Evolutionary conservation across 2,888 invertebrate genomes (phyloP).

Genomic region (Hirudinaria manillensis): DNA sequence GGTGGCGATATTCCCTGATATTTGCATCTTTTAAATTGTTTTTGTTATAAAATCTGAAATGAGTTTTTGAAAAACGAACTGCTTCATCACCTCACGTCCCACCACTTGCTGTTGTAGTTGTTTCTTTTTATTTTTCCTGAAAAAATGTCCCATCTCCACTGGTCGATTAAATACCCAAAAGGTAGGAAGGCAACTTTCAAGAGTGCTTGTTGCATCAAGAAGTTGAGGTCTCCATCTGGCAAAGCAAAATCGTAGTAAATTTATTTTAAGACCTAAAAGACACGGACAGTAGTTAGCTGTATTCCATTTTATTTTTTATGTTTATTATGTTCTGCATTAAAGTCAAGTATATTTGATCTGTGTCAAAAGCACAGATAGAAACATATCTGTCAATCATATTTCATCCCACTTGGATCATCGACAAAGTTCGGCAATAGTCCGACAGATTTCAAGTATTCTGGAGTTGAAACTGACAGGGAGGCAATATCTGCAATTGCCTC

Average conservation of each 20-base stretch:
- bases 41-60: neutral
- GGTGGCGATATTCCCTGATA: slow-evolving; percentile 51
- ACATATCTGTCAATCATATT: neutral
- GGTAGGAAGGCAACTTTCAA: slow-evolving; percentile 34
- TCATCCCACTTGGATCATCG: slow-evolving; percentile 33
- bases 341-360: neutral
- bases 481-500: slow-evolving; percentile 41
- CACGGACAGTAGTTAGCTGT: neutral
- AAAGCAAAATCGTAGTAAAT: neutral
- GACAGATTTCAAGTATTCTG: slow-evolving; percentile 38
- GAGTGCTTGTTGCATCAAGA: slow-evolving; percentile 33
- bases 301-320: neutral
- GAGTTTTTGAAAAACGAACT: neutral
- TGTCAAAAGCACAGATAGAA: neutral
- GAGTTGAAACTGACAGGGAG: slow-evolving; percentile 40
- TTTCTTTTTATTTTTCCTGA: neutral
- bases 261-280: neutral
- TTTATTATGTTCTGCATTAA: neutral
- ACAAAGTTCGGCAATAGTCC: slow-evolving; percentile 35
- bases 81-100: slow-evolving; percentile 29
- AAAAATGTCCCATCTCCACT: slow-evolving; percentile 36
- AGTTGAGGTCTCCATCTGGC: slow-evolving; percentile 31
- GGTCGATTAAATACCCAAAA: slow-evolving; percentile 35
- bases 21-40: slow-evolving; percentile 43
- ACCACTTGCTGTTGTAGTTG: slow-evolving; percentile 31